Evolutionary conservation across 1,140 invertebrate species (phyloP), one percentile per base, ranked within the genome.

Genomic region (Limonius californicus): DNA sequence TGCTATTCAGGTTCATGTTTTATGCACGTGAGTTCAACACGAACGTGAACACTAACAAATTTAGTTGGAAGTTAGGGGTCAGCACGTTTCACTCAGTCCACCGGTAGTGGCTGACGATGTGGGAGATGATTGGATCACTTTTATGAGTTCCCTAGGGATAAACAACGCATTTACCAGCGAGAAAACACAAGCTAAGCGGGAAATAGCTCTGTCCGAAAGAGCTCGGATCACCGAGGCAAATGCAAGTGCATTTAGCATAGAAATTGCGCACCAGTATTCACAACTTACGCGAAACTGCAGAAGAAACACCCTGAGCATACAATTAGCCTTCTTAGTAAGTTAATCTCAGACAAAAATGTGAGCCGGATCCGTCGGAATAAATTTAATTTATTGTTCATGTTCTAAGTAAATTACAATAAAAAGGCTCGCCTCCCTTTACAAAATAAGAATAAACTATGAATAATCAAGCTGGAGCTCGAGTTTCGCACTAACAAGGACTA

Each of bases 121-220:
- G 70, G 67, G 67, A 70, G 71, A 80, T 78, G 79, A 81, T 81
- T 81, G 78, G 78, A 80, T 81, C 77, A 76, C 73, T 79, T 81
- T 80, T 79, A 80, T 72, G 77, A 77, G 75, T 70, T 73, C 76
- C 73, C 72, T 21, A 56, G 77, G 76, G 76, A 79, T 76, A 72
- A 73, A 76, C 74, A 69, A 72, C 66, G 63, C 70, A 70, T 72
- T 71, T 74, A 74, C 69, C 61, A 56, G 39, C 57, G 59, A 59
- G 66, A 66, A 68, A 68, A 68, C 59, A 65, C 68, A 60, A 67
- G 57, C 62, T 65, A 69, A 65, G 65, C 65, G 65, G 53, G 60
- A 69, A 67, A 65, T 61, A 50, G 47, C 59, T 50, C 50, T 21
- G 55, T 39, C 20, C 12, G 14, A 45, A 55, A 62, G 65, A 59